These are phyloP conservation scores for Bovichtus variegatus DNA, from an alignment of 2,797 vertebrate genomes.

Conservation along the genomic window DNA sequence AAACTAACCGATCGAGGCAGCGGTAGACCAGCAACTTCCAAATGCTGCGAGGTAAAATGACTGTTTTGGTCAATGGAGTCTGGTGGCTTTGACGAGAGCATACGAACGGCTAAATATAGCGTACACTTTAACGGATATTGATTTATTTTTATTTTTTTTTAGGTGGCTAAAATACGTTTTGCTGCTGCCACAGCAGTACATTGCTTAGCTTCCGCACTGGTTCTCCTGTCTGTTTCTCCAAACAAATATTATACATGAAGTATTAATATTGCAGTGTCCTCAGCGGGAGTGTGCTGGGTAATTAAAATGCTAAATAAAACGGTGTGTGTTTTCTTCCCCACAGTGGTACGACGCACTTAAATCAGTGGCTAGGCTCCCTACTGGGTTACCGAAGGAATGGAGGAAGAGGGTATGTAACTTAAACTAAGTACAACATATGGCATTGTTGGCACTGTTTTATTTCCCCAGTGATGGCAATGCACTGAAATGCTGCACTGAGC, in stretches of 20 bases:
- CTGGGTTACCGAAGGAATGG: constrained; percentile 98
- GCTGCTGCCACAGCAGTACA: too few species aligned
- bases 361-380: constrained; percentile 94
- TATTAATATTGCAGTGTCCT: neutral
- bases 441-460: neutral
- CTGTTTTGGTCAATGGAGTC: too few species aligned
- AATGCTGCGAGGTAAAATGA: too few species aligned
- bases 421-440: neutral
- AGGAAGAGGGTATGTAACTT: constrained; percentile 89
- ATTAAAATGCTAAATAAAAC: neutral
- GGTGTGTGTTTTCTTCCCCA: constrained; percentile 3
- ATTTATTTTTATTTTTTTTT: too few species aligned
- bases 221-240: too few species aligned
- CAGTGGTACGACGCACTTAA: constrained; percentile 99
- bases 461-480: neutral
- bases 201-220: too few species aligned
- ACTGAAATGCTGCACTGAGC: neutral
- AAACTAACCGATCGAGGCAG: too few species aligned
- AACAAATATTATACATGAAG: neutral
- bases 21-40: too few species aligned
- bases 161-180: too few species aligned
- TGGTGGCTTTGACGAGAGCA: too few species aligned
- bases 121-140: too few species aligned
- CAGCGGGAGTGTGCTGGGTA: neutral
- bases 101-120: too few species aligned